A percentile compares a stretch with the other conserved stretches of the same genome.
Conservation (phyloP, 2,888 invertebrate genomes). For the Cataglyphis livida region DNA sequence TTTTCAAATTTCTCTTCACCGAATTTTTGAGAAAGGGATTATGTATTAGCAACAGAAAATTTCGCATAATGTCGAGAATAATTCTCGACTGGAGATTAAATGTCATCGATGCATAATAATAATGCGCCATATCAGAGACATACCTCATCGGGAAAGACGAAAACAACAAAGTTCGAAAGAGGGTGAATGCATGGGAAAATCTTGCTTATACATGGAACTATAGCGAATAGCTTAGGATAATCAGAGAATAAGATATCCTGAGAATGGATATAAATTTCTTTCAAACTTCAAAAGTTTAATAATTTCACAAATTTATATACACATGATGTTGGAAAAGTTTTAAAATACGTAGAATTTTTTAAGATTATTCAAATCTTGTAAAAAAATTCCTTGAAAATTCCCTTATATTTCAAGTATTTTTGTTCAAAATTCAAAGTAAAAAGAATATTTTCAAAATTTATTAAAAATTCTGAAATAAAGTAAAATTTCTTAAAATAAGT, state of each 20-base stretch:
- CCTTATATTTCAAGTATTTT: too few relatives aligned
- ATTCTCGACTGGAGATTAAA: conserved; percentile 57
- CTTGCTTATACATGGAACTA: neutral
- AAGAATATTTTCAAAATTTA: too few relatives aligned
- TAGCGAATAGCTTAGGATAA: neutral
- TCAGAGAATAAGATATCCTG: neutral
- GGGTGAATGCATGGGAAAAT: conserved; percentile 22
- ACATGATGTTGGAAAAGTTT: neutral
- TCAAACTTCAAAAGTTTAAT: neutral
- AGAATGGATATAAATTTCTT: neutral
- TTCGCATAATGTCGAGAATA: conserved; percentile 9
- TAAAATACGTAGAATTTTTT: neutral
- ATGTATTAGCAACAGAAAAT: conserved; percentile 55
- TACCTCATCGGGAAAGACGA: conserved; percentile 33
- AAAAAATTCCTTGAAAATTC: too few relatives aligned
- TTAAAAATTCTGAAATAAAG: too few relatives aligned
- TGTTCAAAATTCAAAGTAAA: too few relatives aligned
- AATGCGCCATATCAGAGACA: conserved; percentile 63
- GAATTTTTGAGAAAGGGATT: conserved; percentile 6
- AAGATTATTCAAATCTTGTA: neutral
- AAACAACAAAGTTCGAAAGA: conserved; percentile 16
- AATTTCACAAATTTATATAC: neutral
- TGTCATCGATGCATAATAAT: conserved; percentile 40
- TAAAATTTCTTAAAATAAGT: too few relatives aligned
- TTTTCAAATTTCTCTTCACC: too few relatives aligned